Percentiles rank a stretch among this genome's conserved stretches.
Evolutionary conservation across 1,140 invertebrate species (phyloP).

Genomic region (Aleiodes sp.): DNA sequence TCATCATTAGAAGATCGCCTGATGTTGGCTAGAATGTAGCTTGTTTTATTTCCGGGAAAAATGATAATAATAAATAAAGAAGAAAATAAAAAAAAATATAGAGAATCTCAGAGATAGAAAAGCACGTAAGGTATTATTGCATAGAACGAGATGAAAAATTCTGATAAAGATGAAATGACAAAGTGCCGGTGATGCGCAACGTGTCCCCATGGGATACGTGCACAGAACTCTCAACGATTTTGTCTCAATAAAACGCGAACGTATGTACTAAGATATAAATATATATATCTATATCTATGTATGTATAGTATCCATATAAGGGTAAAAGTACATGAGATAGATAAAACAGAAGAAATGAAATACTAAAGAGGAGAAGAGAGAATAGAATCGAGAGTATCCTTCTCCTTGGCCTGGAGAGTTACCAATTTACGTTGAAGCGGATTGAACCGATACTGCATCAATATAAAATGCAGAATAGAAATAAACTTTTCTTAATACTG

Average conservation of each 20-base stretch:
- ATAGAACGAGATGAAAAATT: constrained; percentile 28
- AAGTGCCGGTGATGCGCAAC: constrained; percentile 27
- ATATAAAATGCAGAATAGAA: neutral
- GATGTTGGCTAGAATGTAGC: neutral
- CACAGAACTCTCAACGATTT: constrained; percentile 15
- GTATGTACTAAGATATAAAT: constrained; percentile 10
- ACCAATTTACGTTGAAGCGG: neutral
- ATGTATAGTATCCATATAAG: neutral
- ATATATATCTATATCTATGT: constrained; percentile 14
- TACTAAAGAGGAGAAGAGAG: neutral
- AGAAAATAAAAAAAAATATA: too few species aligned
- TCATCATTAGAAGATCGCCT: too few species aligned
- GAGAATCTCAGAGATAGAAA: neutral
- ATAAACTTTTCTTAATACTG: neutral
- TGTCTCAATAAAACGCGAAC: constrained; percentile 32
- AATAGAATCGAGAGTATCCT: neutral
- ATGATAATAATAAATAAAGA: too few species aligned
- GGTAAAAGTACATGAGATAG: neutral
- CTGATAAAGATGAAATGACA: constrained; percentile 33
- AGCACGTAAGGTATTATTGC: constrained; percentile 30
- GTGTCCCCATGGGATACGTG: constrained; percentile 24
- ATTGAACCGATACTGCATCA: neutral
- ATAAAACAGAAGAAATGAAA: constrained; percentile 7
- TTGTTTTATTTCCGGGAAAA: neutral
- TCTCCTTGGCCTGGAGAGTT: neutral